A percentile compares a stretch with the other conserved stretches of the same genome.
Conservation (phyloP, 2,888 invertebrate genomes). For the Noctua fimbriata region DNA sequence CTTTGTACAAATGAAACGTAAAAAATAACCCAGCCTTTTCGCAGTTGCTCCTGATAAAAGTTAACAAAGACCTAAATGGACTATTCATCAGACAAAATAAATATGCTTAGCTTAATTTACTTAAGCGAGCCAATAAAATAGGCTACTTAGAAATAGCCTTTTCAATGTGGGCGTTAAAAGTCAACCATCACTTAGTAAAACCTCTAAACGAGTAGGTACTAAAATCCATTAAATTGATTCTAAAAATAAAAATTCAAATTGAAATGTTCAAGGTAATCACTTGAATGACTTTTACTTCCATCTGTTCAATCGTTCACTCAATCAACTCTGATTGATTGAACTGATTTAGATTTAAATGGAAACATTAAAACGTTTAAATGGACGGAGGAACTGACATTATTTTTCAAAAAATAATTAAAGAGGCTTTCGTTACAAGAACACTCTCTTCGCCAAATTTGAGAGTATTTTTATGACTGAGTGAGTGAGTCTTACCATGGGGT, state of each 20-base stretch:
- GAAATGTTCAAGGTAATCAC: conserved; percentile 47
- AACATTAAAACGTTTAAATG: conserved; percentile 28
- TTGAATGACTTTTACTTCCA: conserved; percentile 54
- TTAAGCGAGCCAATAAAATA: background rate
- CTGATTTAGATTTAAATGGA: conserved; percentile 45
- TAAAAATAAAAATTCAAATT: conserved; percentile 37
- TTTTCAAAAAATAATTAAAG: background rate
- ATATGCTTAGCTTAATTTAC: background rate
- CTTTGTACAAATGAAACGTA: background rate
- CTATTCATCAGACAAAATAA: background rate
- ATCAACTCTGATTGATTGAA: conserved; percentile 57
- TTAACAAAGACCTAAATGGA: background rate
- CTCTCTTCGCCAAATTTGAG: too few species aligned
- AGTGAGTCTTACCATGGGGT: too few species aligned
- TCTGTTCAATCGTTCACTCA: conserved; percentile 49
- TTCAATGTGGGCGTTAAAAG: background rate
- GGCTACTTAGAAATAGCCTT: background rate
- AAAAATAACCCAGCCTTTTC: background rate
- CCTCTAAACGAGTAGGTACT: background rate
- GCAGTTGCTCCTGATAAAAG: background rate
- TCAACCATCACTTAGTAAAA: background rate
- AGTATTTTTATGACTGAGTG: too few species aligned
- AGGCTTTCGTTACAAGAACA: background rate
- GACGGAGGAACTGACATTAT: background rate
- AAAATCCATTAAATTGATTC: conserved; percentile 21